Evolutionary conservation across 2,888 invertebrate species (phyloP).

Genomic region (Conops quadrifasciatus): DNA sequence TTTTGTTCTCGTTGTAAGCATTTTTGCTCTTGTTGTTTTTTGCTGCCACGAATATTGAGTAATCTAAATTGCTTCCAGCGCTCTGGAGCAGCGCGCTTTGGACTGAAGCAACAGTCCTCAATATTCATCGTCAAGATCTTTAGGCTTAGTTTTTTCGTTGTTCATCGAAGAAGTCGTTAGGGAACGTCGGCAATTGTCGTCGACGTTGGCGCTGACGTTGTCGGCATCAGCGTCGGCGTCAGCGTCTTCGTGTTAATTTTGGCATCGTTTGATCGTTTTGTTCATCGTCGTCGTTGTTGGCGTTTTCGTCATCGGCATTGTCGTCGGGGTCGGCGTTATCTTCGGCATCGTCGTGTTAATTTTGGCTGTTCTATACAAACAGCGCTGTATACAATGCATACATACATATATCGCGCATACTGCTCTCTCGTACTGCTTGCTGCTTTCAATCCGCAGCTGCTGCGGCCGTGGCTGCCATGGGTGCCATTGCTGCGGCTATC

Average conservation of each 20-base stretch:
- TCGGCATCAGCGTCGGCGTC: no score
- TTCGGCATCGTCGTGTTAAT: not conserved
- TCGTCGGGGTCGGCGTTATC: not conserved
- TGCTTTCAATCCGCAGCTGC: not conserved
- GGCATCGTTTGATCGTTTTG: not conserved
- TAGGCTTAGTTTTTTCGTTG: no score
- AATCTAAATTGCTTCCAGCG: not conserved
- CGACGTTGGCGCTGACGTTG: no score
- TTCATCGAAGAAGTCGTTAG: no score
- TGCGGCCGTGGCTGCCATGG: not conserved
- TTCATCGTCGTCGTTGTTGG: not conserved
- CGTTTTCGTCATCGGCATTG: not conserved
- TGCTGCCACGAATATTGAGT: slow-evolving; percentile 6
- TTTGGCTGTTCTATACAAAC: not conserved
- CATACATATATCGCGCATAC: not conserved
- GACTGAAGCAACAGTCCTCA: no score
- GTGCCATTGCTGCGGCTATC: not conserved
- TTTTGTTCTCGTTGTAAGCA: not conserved
- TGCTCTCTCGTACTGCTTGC: not conserved
- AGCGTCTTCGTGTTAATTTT: not conserved
- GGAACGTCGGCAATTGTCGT: no score
- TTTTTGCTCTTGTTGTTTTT: not conserved
- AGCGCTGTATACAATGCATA: no score
- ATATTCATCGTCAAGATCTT: slow-evolving; percentile 8
- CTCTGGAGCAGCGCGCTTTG: no score